Base-by-base conservation (phyloP, 2,113 vertebrate genomes). In the Trogon melanurus region DNA sequence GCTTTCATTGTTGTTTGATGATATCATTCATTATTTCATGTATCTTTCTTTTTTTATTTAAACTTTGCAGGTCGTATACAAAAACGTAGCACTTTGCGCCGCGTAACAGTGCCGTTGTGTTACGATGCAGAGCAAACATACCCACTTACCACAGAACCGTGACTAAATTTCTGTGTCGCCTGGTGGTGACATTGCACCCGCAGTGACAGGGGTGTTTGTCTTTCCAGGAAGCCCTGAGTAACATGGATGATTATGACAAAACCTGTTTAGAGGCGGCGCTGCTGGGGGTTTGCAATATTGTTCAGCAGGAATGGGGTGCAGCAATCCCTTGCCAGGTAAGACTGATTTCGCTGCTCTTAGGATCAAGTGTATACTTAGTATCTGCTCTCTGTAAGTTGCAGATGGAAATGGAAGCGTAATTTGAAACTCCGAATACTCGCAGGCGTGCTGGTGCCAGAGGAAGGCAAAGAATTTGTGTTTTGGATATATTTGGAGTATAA, bases 221-320 rank as follows among this genome's bases (percentile, higher is more conserved):
- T 96, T 94, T 78, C 50, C 97, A 99, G 99, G 99, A 99, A 95
- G 98, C 99, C 74, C 96, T 99, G 23, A 98, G 98, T 96, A 99
- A 98, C 87, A 98, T 99, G 96, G 99, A 99, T 57, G 99, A 99
- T 92, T 99, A 99, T 96, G 99, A 99, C 98, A 99, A 99, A 96
- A 99, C 99, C 3, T 99, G 99, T 85, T 51, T 99, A 50, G 99
- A 99, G 94, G 96, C 98, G 1, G 99, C 99, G 1, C 97, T 99
- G 30, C 96, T 98, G 84, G 99, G 99, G 34, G 99, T 99, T 76
- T 99, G 98, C 97, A 99, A 98, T 30, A 98, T 99, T 13, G 99
- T 99, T 22, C 99, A 99, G 95, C 99, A 99, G 93, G 99, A 99
- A 79, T 99, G 99, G 99, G 99, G 99, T 4, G 98, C 98, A 67